A percentile compares a stretch with the other conserved stretches of the same genome.
These are phyloP conservation scores for Synanceia verrucosa DNA, from an alignment of 2,797 vertebrate genomes.

Conservation along the genomic window DNA sequence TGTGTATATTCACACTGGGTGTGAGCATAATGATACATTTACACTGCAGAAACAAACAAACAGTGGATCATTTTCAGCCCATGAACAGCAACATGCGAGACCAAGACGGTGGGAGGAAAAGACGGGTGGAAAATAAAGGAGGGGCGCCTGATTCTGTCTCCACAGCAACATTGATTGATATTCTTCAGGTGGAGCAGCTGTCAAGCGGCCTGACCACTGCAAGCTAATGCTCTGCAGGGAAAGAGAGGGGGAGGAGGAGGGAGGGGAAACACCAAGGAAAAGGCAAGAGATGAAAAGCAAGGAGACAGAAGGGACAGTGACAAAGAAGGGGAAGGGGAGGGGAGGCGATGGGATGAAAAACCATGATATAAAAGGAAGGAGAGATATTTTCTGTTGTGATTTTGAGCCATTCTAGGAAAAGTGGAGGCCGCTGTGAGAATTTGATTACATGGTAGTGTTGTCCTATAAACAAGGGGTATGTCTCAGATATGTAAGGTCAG, in stretches of 20 bases:
- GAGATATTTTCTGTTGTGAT: constrained; percentile 19
- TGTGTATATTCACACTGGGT: constrained; percentile 22
- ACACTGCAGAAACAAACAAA: constrained; percentile 38
- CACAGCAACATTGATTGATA: constrained; percentile 90
- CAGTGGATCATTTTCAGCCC: constrained; percentile 1
- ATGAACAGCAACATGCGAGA: constrained; percentile 2
- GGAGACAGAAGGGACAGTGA: constrained; percentile 41
- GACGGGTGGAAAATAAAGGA: constrained; percentile 43
- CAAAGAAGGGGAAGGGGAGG: constrained; percentile 52
- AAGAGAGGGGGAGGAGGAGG: constrained; percentile 26
- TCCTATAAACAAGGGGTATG: constrained; percentile 34
- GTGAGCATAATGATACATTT: constrained; percentile 31
- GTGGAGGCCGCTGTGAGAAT: constrained; percentile 25
- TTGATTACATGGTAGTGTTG: constrained; percentile 22
- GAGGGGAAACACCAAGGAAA: constrained; percentile 50
- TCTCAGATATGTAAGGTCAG: constrained; percentile 22
- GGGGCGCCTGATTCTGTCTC: constrained; percentile 81
- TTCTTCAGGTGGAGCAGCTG: constrained; percentile 89
- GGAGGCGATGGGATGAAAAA: constrained; percentile 70
- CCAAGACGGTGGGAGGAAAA: not conserved
- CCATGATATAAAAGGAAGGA: constrained; percentile 37
- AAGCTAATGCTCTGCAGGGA: constrained; percentile 80
- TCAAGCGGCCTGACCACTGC: constrained; percentile 84
- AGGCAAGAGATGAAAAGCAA: constrained; percentile 56
- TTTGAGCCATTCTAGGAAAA: constrained; percentile 31